Evolutionary conservation across 2,113 vertebrate species (phyloP).

Genomic region (Patagioenas fasciata): DNA sequence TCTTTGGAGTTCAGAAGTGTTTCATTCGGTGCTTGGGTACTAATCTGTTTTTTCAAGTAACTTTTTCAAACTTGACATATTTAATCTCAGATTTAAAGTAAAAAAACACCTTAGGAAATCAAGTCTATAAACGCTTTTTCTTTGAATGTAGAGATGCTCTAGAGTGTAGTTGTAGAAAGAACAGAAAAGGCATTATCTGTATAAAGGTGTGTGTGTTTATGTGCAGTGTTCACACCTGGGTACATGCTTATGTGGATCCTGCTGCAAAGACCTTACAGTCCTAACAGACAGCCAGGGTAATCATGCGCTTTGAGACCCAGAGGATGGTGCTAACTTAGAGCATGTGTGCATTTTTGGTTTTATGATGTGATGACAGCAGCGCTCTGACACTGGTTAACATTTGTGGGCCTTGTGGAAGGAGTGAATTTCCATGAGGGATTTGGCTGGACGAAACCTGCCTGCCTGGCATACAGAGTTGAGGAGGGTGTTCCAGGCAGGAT

Average conservation of each 20-base stretch:
- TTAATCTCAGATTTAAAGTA: slow-evolving; percentile 1
- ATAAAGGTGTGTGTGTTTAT: not conserved
- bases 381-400: slow-evolving; percentile 20
- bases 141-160: not conserved
- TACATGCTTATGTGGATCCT: not conserved
- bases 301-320: not conserved
- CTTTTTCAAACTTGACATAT: slow-evolving; percentile 27
- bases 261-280: not conserved
- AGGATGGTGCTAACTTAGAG: slow-evolving; percentile 53
- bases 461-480: not conserved
- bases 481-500: not conserved
- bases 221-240: not conserved
- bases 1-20: slow-evolving; percentile 24
- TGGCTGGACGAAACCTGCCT: not conserved
- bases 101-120: not conserved
- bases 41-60: slow-evolving; percentile 46
- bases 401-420: slow-evolving; percentile 36
- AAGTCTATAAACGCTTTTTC: not conserved
- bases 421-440: not conserved
- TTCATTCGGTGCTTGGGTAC: slow-evolving; percentile 44
- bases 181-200: not conserved
- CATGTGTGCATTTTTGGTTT: slow-evolving; percentile 47
- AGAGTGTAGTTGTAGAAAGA: not conserved
- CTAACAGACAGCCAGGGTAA: not conserved
- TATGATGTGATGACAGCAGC: slow-evolving; percentile 27